Evolutionary conservation across 2,797 vertebrate genomes (phyloP), one percentile per base, ranked within the genome.

Genomic region (Eurystomus glaucurus): DNA sequence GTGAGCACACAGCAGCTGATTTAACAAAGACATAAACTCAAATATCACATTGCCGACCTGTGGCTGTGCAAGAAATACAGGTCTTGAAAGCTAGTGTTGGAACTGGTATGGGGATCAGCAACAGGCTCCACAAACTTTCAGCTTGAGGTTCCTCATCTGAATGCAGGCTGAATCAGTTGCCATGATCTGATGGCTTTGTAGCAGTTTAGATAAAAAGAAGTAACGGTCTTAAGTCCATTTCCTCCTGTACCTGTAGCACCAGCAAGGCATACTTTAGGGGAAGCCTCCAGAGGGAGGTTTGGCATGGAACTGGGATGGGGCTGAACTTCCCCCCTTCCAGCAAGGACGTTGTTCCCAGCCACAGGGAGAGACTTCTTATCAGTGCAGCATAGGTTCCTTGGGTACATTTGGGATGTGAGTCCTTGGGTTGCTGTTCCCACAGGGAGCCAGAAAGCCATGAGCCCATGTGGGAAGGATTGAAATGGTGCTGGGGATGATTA

Each of bases 21-120:
- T 93, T 94, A 84, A 65, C 65, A 72, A 54, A 72, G 76, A 80
- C 94, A 91, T 78, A 93, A 78, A 92, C 90, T 86, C 58, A 84
- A 51, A 65, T 78, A 62, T 45, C 50, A 54, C 1, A 2, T 61
- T 91, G 62, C 68, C 17, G 8, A 41, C 41, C 51, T 33, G 41
- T 1, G 8, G 41, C 64, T 35, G 37, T 35, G 55, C 29, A 29
- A 50, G 80, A 96, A 88, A 65, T 74, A 43, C 0, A 0, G 15
- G 43, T 62, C 78, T 74, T 2, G 0, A 82, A 85, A 74, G 31
- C 35, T 31, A 9, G 19, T 33, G 17, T 45, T 81, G 50, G 37
- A 65, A 17, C 18, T 12, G 6, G 60, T 52, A 20, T 0, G 0
- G 50, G 11, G 29, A 77, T 41, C 70, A 60, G 62, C 50, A 82